phyloP scores from a whole-genome alignment of 2,888 invertebrate species.

The Cinara cedri region DNA sequence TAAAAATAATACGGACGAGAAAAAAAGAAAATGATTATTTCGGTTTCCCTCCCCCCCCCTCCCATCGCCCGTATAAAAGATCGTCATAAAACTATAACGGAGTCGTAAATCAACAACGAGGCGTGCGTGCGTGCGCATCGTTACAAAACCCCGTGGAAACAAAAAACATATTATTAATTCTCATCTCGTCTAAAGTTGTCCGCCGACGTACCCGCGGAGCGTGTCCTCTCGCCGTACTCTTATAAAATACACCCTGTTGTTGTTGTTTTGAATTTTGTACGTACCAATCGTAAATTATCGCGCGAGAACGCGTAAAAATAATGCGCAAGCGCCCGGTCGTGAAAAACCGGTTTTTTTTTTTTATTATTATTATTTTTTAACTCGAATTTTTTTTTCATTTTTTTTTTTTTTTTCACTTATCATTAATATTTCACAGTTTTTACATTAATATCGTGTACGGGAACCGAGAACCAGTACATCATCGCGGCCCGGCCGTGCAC shows the following conservation, averaged over 20 bases:
- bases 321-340: background rate
- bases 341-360: constrained; percentile 10
- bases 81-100: constrained; percentile 10
- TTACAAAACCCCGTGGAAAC: constrained; percentile 26
- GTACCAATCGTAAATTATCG: constrained; percentile 44
- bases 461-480: background rate
- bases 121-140: background rate
- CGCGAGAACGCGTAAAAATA: background rate
- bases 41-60: too few species aligned
- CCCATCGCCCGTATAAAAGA: too few species aligned
- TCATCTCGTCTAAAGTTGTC: too few species aligned
- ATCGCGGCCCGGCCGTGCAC: background rate
- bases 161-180: constrained; percentile 9
- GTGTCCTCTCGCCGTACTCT: background rate
- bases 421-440: constrained; percentile 30
- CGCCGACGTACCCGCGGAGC: background rate
- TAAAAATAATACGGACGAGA: background rate
- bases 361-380: background rate
- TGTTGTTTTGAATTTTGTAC: constrained; percentile 23
- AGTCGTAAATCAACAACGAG: constrained; percentile 21
- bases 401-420: constrained; percentile 15
- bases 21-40: too few species aligned
- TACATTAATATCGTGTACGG: background rate
- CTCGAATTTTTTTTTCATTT: too few species aligned
- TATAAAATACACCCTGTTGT: too few species aligned